Evolutionary conservation across 2,113 vertebrate species (phyloP).

Genomic region (Protobothrops flavoviridis): DNA sequence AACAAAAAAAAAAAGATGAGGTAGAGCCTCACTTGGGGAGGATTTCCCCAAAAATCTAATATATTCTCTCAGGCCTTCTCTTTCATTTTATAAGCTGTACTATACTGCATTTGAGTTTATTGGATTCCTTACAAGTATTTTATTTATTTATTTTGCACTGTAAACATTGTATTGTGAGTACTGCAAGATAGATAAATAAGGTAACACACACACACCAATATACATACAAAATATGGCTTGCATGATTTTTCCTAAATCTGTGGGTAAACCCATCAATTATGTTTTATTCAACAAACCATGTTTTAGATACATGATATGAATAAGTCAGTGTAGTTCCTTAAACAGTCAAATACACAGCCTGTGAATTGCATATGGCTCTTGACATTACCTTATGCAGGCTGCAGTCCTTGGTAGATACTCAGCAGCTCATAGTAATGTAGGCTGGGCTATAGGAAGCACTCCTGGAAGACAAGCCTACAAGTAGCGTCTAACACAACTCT

Average conservation of each 20-base stretch:
- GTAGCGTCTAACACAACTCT: neutral
- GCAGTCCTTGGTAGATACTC: neutral
- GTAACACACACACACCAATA: neutral
- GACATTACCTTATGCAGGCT: neutral
- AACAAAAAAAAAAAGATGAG: neutral
- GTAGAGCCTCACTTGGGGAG: neutral
- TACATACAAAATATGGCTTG: neutral
- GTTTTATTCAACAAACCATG: neutral
- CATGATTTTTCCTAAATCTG: neutral
- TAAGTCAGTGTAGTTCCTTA: neutral
- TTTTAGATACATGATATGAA: neutral
- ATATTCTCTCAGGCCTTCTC: neutral
- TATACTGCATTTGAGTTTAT: neutral
- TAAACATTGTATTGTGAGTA: neutral
- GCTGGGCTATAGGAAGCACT: neutral
- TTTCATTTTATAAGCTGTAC: neutral
- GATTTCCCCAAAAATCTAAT: neutral
- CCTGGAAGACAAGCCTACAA: neutral
- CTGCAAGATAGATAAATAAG: neutral
- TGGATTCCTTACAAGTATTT: neutral
- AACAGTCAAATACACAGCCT: neutral
- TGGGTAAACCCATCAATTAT: neutral
- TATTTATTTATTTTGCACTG: neutral
- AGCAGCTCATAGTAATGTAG: neutral
- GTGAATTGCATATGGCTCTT: neutral